Evolutionary conservation across 2,888 invertebrate species (phyloP).

Genomic region (Nyleta sp.): DNA sequence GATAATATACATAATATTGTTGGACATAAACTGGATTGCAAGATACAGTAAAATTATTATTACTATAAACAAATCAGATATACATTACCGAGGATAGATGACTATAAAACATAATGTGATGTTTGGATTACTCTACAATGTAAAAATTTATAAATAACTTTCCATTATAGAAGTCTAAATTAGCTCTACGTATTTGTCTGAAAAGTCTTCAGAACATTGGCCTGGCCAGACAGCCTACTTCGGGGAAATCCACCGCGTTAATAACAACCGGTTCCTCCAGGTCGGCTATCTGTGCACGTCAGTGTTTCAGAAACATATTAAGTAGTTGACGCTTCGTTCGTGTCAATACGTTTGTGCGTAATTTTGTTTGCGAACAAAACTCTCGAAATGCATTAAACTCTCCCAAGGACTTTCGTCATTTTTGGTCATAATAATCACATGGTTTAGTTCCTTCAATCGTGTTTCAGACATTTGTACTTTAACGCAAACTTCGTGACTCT

Average conservation of each 20-base stretch:
- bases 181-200: slow-evolving; percentile 13
- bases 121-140: slow-evolving; percentile 1
- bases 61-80: slow-evolving; percentile 4
- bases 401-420: slow-evolving; percentile 10
- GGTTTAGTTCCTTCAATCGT: background rate
- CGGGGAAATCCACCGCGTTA: no score
- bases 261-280: no score
- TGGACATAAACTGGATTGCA: no score
- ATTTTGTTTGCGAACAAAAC: slow-evolving; percentile 34
- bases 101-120: slow-evolving; percentile 1
- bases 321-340: slow-evolving; percentile 26
- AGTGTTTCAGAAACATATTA: slow-evolving; percentile 8
- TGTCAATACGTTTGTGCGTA: slow-evolving; percentile 28
- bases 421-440: slow-evolving; percentile 26
- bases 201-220: no score
- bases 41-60: background rate
- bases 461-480: slow-evolving; percentile 22
- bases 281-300: no score
- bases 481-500: background rate
- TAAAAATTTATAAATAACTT: slow-evolving; percentile 8
- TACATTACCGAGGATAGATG: background rate
- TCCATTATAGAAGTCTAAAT: background rate
- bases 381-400: background rate
- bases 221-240: no score
- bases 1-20: no score